These are phyloP conservation scores for Aegithalos caudatus DNA, from an alignment of 2,113 vertebrate genomes.

Conservation along the genomic window DNA sequence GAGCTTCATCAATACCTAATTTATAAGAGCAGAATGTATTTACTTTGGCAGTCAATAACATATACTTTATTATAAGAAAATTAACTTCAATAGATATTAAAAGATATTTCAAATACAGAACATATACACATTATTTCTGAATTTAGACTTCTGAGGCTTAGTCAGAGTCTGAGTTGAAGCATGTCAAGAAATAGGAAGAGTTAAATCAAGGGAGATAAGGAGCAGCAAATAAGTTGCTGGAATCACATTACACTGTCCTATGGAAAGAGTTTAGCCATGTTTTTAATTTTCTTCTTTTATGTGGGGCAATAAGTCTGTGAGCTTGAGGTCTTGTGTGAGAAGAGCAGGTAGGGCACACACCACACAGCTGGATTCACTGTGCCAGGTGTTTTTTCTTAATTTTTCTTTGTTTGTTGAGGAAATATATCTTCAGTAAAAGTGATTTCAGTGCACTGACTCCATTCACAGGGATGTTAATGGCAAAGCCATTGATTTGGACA, in stretches of 20 bases:
- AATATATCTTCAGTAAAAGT: background rate
- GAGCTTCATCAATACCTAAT: background rate
- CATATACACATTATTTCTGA: background rate
- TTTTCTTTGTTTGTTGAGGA: background rate
- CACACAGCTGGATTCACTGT: rapidly evolving
- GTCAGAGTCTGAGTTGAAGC: background rate
- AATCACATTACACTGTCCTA: background rate
- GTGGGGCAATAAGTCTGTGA: background rate
- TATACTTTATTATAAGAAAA: background rate
- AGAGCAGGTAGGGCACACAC: background rate
- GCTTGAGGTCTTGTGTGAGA: background rate
- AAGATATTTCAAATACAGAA: background rate
- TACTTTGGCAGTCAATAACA: background rate
- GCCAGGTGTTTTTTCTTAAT: rapidly evolving
- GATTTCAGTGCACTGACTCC: background rate
- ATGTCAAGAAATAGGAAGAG: background rate
- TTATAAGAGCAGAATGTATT: background rate
- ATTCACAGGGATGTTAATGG: background rate
- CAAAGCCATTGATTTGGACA: background rate
- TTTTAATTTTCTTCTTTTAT: background rate
- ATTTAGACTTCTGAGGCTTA: background rate
- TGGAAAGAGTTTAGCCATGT: background rate
- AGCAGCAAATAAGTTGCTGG: background rate
- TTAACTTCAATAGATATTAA: background rate
- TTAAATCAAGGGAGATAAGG: background rate